These are phyloP conservation scores for Drosophila dunni DNA, from an alignment of 1,140 invertebrate genomes.

Conservation along the genomic window DNA sequence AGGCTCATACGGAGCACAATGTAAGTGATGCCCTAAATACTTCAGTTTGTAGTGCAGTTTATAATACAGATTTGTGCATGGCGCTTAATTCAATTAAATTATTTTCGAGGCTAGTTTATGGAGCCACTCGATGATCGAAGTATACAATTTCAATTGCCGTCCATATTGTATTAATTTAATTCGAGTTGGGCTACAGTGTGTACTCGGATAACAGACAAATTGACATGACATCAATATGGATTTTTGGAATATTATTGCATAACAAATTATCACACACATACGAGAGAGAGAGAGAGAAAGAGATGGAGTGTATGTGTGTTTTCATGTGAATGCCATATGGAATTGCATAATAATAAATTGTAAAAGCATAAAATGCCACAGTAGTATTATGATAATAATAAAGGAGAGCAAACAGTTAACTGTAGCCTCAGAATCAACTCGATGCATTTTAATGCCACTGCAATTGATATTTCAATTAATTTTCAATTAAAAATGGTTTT, in stretches of 20 bases:
- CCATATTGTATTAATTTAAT: conserved; percentile 43
- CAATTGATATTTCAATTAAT: conserved; percentile 79
- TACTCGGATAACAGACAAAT: conserved; percentile 37
- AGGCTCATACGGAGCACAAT: not conserved
- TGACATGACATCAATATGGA: conserved; percentile 43
- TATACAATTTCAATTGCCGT: conserved; percentile 17
- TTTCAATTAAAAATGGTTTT: conserved; percentile 74
- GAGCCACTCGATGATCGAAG: conserved; percentile 31
- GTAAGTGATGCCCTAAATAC: not conserved
- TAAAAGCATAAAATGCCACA: conserved; percentile 62
- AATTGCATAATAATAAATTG: conserved; percentile 58
- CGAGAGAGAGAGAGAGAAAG: conserved; percentile 1
- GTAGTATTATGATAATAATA: conserved; percentile 46
- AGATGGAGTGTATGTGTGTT: not conserved
- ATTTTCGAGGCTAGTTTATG: conserved; percentile 41
- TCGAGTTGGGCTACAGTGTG: conserved; percentile 32
- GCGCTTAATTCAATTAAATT: conserved; percentile 46
- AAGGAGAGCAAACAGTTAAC: conserved; percentile 31
- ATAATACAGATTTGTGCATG: conserved; percentile 36
- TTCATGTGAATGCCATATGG: conserved; percentile 21
- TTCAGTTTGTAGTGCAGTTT: not conserved
- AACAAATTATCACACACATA: conserved; percentile 52
- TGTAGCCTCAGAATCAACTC: conserved; percentile 22
- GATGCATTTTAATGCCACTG: conserved; percentile 63
- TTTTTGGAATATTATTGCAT: conserved; percentile 46